Conservation (phyloP, 2,888 invertebrate species). For the Nudaria mundana region DNA sequence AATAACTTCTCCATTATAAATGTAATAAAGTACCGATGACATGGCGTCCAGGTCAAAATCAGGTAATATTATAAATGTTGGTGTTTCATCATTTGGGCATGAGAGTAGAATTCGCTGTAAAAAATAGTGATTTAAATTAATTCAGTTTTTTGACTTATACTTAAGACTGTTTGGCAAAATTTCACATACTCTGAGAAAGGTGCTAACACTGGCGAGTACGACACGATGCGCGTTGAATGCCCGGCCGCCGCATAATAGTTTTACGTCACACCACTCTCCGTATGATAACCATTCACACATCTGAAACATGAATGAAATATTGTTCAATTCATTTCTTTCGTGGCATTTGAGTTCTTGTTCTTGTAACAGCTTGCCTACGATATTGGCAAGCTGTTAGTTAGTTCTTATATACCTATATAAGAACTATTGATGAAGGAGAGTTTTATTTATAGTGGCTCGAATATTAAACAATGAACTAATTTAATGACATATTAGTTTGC, state of each 20-base stretch:
- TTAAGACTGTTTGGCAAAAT: no score
- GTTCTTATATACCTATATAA: no score
- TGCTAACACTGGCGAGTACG: conserved; percentile 85
- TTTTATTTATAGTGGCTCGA: no score
- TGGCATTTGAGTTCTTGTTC: no score
- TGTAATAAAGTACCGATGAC: conserved; percentile 83
- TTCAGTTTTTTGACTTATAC: conserved; percentile 2
- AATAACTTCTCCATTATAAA: conserved; percentile 84
- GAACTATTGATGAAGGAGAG: no score
- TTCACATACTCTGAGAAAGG: conserved; percentile 81
- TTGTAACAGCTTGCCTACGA: no score
- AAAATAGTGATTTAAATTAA: conserved; percentile 10
- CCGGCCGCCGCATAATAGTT: conserved; percentile 82
- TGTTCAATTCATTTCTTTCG: no score
- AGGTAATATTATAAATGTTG: conserved; percentile 84
- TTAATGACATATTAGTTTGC: no score
- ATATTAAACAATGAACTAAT: no score
- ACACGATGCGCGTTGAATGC: conserved; percentile 84
- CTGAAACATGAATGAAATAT: conserved; percentile 40
- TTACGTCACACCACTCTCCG: conserved; percentile 82
- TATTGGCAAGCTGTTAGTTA: no score
- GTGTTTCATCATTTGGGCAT: conserved; percentile 64
- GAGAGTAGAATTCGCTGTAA: conserved; percentile 61
- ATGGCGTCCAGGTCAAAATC: conserved; percentile 83
- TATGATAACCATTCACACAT: conserved; percentile 68